phyloP scores from a whole-genome alignment of 2,113 vertebrate species.

The Mohoua ochrocephala region DNA sequence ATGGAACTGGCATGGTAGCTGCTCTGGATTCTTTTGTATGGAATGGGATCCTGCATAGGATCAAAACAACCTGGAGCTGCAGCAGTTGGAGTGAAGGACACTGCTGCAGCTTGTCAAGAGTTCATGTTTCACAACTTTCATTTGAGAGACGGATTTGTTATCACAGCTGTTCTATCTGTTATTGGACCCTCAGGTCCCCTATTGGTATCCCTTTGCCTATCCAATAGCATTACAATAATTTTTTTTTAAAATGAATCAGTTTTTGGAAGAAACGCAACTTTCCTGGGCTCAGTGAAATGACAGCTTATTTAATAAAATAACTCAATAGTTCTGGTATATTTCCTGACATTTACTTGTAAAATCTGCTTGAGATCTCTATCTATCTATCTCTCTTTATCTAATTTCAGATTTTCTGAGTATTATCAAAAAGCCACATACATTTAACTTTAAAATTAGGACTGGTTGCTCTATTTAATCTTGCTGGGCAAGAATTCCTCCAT shows the following conservation, averaged over 20 bases:
- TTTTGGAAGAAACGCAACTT: background rate
- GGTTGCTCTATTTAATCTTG: background rate
- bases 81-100: background rate
- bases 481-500: background rate
- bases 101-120: background rate
- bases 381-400: background rate
- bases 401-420: background rate
- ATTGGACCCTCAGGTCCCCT: background rate
- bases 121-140: background rate
- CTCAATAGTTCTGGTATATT: background rate
- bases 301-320: background rate
- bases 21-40: background rate
- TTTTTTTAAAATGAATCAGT: accelerated
- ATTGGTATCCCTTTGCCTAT: background rate
- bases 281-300: background rate
- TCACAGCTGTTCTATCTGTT: background rate
- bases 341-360: background rate
- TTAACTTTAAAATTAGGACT: background rate
- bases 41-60: background rate
- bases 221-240: background rate
- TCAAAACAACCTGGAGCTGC: background rate
- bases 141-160: background rate
- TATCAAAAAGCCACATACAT: background rate
- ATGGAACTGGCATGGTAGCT: background rate
- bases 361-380: background rate